These are phyloP conservation scores for Drosophila meridiana DNA, from an alignment of 2,888 invertebrate genomes.

Conservation along the genomic window DNA sequence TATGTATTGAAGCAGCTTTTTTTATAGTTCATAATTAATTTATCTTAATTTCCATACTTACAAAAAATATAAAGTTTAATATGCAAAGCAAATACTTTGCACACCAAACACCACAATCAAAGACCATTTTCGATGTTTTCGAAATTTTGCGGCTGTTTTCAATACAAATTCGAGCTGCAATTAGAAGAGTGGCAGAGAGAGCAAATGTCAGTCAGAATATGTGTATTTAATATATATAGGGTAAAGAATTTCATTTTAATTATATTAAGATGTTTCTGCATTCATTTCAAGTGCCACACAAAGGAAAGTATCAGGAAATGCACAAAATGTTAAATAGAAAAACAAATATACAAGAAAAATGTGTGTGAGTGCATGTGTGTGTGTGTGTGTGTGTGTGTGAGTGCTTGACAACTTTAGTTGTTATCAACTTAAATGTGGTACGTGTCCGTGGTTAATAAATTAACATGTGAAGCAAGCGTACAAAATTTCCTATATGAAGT, in stretches of 20 bases:
- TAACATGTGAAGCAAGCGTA: slow-evolving; percentile 67
- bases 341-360: slow-evolving; percentile 35
- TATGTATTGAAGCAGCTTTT: not conserved
- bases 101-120: slow-evolving; percentile 88
- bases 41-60: slow-evolving; percentile 86
- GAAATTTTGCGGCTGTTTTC: slow-evolving; percentile 74
- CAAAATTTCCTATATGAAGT: slow-evolving; percentile 49
- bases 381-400: slow-evolving; percentile 2
- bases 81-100: slow-evolving; percentile 90
- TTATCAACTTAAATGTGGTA: slow-evolving; percentile 54
- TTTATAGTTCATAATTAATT: not conserved
- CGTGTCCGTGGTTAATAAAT: slow-evolving; percentile 71
- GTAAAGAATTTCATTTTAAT: slow-evolving; percentile 41
- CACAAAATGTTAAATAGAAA: slow-evolving; percentile 33
- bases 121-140: slow-evolving; percentile 84
- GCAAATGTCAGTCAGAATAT: slow-evolving; percentile 8
- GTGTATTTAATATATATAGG: slow-evolving; percentile 6
- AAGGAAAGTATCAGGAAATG: slow-evolving; percentile 60
- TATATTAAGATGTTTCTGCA: slow-evolving; percentile 49
- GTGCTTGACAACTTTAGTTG: slow-evolving; percentile 42
- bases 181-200: slow-evolving; percentile 11
- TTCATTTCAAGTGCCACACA: slow-evolving; percentile 54
- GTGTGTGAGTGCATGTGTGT: slow-evolving; percentile 15
- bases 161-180: slow-evolving; percentile 51
- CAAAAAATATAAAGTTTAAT: slow-evolving; percentile 90